A percentile compares a stretch with the other conserved stretches of the same genome.
Conservation (phyloP, 1,140 invertebrate species). For the Drosophila auraria region DNA sequence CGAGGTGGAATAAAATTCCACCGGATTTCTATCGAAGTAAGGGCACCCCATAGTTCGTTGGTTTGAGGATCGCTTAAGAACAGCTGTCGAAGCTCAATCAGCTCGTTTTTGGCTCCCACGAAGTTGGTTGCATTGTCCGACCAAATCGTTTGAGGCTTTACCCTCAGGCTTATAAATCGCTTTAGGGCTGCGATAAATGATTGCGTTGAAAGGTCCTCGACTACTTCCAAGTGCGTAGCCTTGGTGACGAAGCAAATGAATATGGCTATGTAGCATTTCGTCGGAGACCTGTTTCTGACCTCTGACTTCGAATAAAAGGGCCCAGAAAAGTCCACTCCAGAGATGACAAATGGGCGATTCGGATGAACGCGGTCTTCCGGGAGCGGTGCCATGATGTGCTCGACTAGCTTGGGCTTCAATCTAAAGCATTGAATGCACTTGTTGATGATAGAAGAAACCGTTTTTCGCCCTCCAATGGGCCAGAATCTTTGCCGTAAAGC, state of each 20-base stretch:
- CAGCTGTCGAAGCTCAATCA: neutral
- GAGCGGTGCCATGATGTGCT: conserved; percentile 75
- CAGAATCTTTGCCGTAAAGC: conserved; percentile 51
- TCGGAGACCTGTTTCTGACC: neutral
- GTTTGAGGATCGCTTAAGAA: conserved; percentile 4
- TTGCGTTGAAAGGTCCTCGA: neutral
- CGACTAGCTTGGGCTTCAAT: conserved; percentile 46
- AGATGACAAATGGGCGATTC: neutral
- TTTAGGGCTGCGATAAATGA: neutral
- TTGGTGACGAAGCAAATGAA: conserved; percentile 3
- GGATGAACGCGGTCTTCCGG: conserved; percentile 33
- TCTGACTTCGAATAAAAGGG: neutral
- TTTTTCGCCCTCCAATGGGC: conserved; percentile 61
- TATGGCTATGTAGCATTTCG: neutral
- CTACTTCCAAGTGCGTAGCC: conserved; percentile 12
- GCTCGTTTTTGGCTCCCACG: neutral
- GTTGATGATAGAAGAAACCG: conserved; percentile 42
- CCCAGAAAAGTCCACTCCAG: neutral
- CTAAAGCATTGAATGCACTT: conserved; percentile 77
- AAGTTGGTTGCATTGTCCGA: neutral
- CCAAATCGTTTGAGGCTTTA: neutral
- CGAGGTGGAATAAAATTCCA: conserved; percentile 5
- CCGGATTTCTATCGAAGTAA: neutral
- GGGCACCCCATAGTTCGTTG: neutral
- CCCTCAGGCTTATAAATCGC: neutral